phyloP scores from a whole-genome alignment of 2,797 vertebrate species.

The Acipenser transmontanus region DNA sequence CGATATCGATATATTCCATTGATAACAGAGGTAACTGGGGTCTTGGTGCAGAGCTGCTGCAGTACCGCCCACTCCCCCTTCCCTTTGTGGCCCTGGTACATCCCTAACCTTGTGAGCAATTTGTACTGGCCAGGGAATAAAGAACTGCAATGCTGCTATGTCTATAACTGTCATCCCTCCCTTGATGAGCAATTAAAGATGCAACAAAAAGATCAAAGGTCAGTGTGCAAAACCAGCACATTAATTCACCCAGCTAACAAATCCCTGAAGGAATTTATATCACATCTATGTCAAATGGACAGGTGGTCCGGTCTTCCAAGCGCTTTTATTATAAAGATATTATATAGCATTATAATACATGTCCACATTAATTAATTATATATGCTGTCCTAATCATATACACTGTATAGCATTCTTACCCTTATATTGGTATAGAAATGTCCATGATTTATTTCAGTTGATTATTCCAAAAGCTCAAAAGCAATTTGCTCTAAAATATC shows the following conservation, averaged over 20 bases:
- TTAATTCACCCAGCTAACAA: slow-evolving; percentile 42
- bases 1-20: too few relatives aligned
- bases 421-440: too few relatives aligned
- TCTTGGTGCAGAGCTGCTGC: too few relatives aligned
- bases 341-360: too few relatives aligned
- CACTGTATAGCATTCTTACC: too few relatives aligned
- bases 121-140: slow-evolving; percentile 30
- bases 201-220: slow-evolving; percentile 43
- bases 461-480: too few relatives aligned
- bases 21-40: too few relatives aligned
- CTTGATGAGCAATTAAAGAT: slow-evolving; percentile 45
- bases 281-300: slow-evolving; percentile 18
- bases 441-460: too few relatives aligned
- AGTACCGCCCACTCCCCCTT: too few relatives aligned
- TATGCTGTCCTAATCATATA: too few relatives aligned
- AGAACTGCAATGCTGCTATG: slow-evolving; percentile 34
- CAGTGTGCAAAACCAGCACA: slow-evolving; percentile 31
- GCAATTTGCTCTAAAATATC: too few relatives aligned
- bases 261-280: slow-evolving; percentile 37
- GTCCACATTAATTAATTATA: too few relatives aligned
- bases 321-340: slow-evolving; percentile 1
- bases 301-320: slow-evolving; percentile 23
- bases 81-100: background rate
- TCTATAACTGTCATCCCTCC: slow-evolving; percentile 40
- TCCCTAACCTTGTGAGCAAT: slow-evolving; percentile 37